Base-by-base conservation (phyloP, 2,888 invertebrate genomes). In the Coenonympha arcania region DNA sequence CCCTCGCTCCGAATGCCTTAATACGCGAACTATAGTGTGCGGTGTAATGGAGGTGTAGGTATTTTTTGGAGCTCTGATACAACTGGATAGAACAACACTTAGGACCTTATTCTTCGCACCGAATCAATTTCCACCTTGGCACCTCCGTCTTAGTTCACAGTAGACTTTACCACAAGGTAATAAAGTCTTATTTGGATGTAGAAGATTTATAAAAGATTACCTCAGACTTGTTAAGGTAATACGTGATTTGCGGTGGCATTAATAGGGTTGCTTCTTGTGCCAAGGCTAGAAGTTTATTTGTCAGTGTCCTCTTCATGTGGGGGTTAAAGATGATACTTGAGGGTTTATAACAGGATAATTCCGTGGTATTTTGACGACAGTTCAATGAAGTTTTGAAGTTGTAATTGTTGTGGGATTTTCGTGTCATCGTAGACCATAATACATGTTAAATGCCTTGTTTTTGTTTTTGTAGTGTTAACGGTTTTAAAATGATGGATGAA, bases 101-200 rank as follows among this genome's bases (percentile, higher is more conserved):
- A 65, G 69, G 75, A 76, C 81, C 71, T 80, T 79, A 72, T 72
- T 72, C 66, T 73, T 69, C 65, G 73, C 61, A 63, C 64, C 67
- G 76, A 82, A 80, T 83, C 82, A 82, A 84, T 84, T 83, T 81
- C 75, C 71, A 75, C 73, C 72, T 69, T 71, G 71, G 67, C 69
- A 69, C 71, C 65, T 68, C 64, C 61, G 66, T 64, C 56, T 60
- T 54, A 52, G 45, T 48, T 43, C 42, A 52, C 59, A 50, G 65
- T 61, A 60, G 58, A 64, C 71, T 67, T 66, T 67, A 60, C 55
- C 42, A 36, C 59, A 45, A 50, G 51, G 60, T 51, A 67, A 73
- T 79, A 81, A 70, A 71, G 76, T 65, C 62, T 71, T 72, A 74
- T 79, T 75, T 73, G 63, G 66, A 65, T 59, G 48, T 64, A 65